These are phyloP conservation scores for Drosophila oshimai DNA, from an alignment of 1,140 invertebrate genomes.

Conservation along the genomic window DNA sequence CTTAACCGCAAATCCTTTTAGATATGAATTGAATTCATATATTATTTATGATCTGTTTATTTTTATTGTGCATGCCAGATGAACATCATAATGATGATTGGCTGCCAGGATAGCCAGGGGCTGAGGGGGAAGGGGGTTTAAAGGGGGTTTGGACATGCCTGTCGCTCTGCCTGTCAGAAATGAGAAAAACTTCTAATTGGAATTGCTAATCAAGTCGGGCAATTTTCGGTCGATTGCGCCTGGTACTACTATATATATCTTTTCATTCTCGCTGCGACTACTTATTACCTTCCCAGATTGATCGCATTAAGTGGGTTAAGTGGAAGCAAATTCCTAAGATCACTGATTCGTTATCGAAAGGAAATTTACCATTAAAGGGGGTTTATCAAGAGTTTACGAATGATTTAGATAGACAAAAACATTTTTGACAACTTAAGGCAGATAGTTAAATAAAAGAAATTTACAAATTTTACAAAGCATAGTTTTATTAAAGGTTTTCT, in stretches of 20 bases:
- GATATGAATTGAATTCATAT: slow-evolving; percentile 81
- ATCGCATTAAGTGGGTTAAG: slow-evolving; percentile 46
- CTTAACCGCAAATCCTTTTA: slow-evolving; percentile 79
- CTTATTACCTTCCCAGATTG: not conserved
- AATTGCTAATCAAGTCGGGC: slow-evolving; percentile 77
- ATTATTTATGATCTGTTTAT: slow-evolving; percentile 81
- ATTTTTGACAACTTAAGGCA: too few species aligned
- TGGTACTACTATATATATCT: not conserved
- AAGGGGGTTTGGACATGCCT: slow-evolving; percentile 25
- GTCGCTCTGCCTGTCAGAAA: slow-evolving; percentile 65
- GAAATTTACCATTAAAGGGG: not conserved
- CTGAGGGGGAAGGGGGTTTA: not conserved
- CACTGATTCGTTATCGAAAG: slow-evolving; percentile 1
- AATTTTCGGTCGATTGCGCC: slow-evolving; percentile 57
- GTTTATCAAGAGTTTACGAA: too few species aligned
- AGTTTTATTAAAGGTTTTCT: too few species aligned
- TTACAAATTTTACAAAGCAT: too few species aligned
- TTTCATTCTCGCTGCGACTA: not conserved
- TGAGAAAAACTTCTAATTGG: slow-evolving; percentile 81
- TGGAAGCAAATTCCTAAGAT: slow-evolving; percentile 28
- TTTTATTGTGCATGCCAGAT: slow-evolving; percentile 76
- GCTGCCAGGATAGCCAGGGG: not conserved
- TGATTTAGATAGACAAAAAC: too few species aligned
- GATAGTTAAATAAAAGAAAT: too few species aligned
- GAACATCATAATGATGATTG: slow-evolving; percentile 48